These are phyloP conservation scores for Acromyrmex heyeri DNA, from an alignment of 1,140 invertebrate genomes.

Conservation along the genomic window DNA sequence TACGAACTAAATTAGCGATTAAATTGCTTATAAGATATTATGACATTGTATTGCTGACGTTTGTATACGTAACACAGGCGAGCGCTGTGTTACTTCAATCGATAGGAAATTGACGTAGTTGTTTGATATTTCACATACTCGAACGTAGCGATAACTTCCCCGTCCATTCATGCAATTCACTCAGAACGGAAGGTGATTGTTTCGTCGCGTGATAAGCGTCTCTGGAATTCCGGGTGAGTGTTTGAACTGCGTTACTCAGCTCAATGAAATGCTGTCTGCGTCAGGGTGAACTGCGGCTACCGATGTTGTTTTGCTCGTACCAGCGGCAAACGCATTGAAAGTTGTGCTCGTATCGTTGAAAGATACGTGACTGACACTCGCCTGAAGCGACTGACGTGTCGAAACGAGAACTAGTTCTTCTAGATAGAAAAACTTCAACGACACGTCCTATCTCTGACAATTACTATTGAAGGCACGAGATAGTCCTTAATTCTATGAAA, in stretches of 20 bases:
- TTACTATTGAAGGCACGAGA: background rate
- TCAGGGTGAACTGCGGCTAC: background rate
- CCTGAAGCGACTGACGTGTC: background rate
- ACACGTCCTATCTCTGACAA: background rate
- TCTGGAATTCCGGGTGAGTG: constrained; percentile 27
- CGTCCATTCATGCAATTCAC: constrained; percentile 30
- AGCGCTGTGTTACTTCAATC: background rate
- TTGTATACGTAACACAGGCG: background rate
- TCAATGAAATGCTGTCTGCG: constrained; percentile 19
- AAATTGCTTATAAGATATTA: background rate
- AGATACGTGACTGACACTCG: constrained; percentile 22
- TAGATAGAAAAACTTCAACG: background rate
- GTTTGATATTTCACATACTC: constrained; percentile 10
- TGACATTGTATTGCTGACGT: background rate
- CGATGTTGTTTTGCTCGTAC: constrained; percentile 18
- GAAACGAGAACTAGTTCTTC: constrained; percentile 30
- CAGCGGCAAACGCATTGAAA: background rate
- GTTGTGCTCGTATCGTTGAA: background rate
- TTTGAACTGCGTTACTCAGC: constrained; percentile 20
- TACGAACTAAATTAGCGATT: background rate
- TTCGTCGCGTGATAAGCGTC: constrained; percentile 9
- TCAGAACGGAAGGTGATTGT: background rate
- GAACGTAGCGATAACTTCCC: constrained; percentile 17
- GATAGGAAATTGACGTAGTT: constrained; percentile 2
- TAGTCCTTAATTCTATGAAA: background rate